These are phyloP conservation scores for Tortrix viridana DNA, from an alignment of 2,888 invertebrate species.

Conservation along the genomic window DNA sequence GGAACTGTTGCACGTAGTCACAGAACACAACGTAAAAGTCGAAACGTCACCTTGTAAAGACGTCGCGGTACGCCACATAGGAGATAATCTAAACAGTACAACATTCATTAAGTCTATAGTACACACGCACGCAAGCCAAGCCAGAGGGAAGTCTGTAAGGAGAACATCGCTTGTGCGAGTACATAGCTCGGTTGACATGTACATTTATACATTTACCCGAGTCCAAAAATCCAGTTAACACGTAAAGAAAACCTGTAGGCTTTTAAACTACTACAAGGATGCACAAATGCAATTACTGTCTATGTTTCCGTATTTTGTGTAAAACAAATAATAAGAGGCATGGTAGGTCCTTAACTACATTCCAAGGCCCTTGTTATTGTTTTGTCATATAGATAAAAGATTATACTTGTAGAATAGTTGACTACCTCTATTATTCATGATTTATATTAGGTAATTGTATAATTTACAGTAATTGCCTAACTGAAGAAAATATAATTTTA, in stretches of 20 bases:
- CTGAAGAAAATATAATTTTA: background rate
- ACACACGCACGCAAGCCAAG: slow-evolving; percentile 71
- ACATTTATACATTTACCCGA: slow-evolving; percentile 51
- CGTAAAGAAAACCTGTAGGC: background rate
- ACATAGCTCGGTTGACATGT: slow-evolving; percentile 55
- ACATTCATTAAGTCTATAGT: slow-evolving; percentile 52
- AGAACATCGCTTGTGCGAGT: slow-evolving; percentile 70
- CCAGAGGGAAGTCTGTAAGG: slow-evolving; percentile 59
- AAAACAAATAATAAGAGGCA: no score
- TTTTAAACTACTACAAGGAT: background rate
- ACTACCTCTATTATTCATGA: no score
- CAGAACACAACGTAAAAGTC: slow-evolving; percentile 39
- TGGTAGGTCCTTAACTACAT: no score
- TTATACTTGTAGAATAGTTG: no score
- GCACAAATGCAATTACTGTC: background rate
- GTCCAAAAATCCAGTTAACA: slow-evolving; percentile 60
- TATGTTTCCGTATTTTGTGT: background rate
- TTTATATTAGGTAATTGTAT: no score
- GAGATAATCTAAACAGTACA: slow-evolving; percentile 56
- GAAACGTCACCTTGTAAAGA: slow-evolving; percentile 48
- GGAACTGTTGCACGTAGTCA: slow-evolving; percentile 5
- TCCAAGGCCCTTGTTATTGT: no score
- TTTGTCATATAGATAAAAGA: no score
- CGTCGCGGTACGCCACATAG: slow-evolving; percentile 56
- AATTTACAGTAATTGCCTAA: no score